These are phyloP conservation scores for Mactromeris polynyma DNA, from an alignment of 2,888 invertebrate species.

Conservation along the genomic window DNA sequence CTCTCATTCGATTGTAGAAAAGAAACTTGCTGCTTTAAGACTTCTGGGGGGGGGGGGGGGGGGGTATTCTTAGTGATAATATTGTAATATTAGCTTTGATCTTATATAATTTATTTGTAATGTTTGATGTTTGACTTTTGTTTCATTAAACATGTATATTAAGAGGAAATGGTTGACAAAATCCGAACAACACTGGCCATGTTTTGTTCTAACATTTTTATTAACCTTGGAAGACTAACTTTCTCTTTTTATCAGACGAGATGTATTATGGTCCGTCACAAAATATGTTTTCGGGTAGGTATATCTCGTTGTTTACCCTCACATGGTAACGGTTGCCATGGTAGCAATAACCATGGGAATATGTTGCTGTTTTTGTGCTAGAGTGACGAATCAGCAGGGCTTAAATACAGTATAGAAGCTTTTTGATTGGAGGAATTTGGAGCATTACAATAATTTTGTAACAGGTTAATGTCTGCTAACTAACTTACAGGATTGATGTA, in stretches of 20 bases:
- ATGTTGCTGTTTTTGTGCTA: neutral
- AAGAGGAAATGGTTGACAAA: neutral
- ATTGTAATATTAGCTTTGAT: too few relatives aligned
- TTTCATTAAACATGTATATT: neutral
- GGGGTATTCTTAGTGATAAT: too few relatives aligned
- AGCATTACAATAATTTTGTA: too few relatives aligned
- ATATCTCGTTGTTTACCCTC: conserved; percentile 51
- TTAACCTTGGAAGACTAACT: conserved; percentile 48
- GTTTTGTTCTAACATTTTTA: conserved; percentile 7
- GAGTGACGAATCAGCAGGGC: neutral
- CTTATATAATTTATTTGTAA: too few relatives aligned
- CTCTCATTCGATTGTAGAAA: too few relatives aligned
- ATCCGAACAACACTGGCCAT: neutral
- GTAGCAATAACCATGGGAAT: conserved; percentile 40
- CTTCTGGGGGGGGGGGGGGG: too few relatives aligned
- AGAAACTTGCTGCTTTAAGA: too few relatives aligned
- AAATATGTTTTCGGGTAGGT: conserved; percentile 77
- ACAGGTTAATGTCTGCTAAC: too few relatives aligned
- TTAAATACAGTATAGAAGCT: neutral
- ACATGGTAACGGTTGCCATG: conserved; percentile 65
- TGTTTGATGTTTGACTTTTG: neutral
- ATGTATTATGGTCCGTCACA: conserved; percentile 81
- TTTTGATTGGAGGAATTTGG: too few relatives aligned
- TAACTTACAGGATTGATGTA: too few relatives aligned
- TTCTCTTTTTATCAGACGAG: conserved; percentile 74